Evolutionary conservation across 2,797 vertebrate genomes (phyloP).

Genomic region (Gambusia yucatana): DNA sequence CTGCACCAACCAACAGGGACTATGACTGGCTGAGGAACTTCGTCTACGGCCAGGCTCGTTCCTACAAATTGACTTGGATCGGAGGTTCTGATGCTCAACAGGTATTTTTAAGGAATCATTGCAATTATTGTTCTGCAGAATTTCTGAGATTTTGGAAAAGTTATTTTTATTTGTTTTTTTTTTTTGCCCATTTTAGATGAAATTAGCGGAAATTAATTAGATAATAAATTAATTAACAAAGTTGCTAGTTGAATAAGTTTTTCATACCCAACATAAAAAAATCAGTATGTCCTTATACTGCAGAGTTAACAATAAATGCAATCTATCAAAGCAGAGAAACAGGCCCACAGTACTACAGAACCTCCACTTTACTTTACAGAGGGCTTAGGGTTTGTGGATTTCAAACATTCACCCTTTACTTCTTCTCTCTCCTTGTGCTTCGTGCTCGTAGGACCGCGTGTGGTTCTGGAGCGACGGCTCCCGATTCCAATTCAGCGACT

Average conservation of each 20-base stretch:
- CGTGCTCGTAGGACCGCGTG: not conserved
- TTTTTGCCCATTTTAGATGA: not conserved
- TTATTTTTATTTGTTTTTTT: not conserved
- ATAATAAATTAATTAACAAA: not conserved
- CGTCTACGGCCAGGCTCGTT: not conserved
- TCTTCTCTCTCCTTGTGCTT: not conserved
- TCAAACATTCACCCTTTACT: not conserved
- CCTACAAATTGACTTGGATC: not conserved
- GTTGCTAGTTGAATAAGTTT: not conserved
- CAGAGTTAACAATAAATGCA: no score
- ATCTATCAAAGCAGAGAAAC: no score
- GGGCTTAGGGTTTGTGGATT: not conserved
- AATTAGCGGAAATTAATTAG: not conserved
- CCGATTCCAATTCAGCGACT: not conserved
- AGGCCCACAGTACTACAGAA: no score
- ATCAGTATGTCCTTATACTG: no score
- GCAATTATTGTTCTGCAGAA: no score
- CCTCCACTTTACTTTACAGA: no score
- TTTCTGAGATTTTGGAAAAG: not conserved
- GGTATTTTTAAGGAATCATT: not conserved
- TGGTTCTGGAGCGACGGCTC: not conserved
- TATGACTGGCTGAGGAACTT: not conserved
- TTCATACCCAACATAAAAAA: no score
- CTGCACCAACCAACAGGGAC: not conserved
- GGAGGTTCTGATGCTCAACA: not conserved